A percentile compares a stretch with the other conserved stretches of the same genome.
Evolutionary conservation across 1,140 invertebrate genomes (phyloP).

Genomic region (Arion vulgaris): DNA sequence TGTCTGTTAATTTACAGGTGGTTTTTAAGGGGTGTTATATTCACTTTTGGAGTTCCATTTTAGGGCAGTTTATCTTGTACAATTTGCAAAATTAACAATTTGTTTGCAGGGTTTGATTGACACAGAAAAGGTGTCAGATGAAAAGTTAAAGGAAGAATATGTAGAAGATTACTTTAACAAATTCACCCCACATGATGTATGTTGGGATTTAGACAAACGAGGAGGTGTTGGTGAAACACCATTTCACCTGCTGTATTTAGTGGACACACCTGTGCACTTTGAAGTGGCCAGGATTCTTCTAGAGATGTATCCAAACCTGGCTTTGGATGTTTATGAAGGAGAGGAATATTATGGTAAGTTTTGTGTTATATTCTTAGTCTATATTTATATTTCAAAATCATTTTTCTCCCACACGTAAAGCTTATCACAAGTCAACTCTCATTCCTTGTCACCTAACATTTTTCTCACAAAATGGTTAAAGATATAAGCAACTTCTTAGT

Average conservation of each 20-base stretch:
- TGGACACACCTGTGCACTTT: conserved; percentile 90
- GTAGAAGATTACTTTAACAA: conserved; percentile 63
- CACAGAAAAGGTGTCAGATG: conserved; percentile 49
- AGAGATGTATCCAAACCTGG: conserved; percentile 91
- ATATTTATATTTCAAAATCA: background rate
- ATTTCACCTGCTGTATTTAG: conserved; percentile 94
- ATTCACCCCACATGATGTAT: conserved; percentile 72
- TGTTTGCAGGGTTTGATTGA: conserved; percentile 37
- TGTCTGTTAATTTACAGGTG: too few relatives aligned
- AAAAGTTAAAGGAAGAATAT: conserved; percentile 56
- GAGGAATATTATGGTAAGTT: conserved; percentile 92
- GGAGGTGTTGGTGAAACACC: conserved; percentile 95
- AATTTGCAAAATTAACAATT: too few relatives aligned
- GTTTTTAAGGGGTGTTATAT: too few relatives aligned
- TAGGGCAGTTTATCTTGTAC: too few relatives aligned
- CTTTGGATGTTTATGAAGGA: conserved; percentile 95
- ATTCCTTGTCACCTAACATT: too few relatives aligned
- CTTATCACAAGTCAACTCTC: too few relatives aligned
- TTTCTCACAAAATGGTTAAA: too few relatives aligned
- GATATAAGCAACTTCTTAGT: too few relatives aligned
- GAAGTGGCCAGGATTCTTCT: conserved; percentile 88
- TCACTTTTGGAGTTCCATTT: too few relatives aligned
- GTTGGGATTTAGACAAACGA: conserved; percentile 97
- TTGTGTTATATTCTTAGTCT: background rate
- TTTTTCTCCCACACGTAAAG: too few relatives aligned